A percentile compares a stretch with the other conserved stretches of the same genome.
Conservation (phyloP, 2,888 invertebrate species). For the Trachelus tabidus region DNA sequence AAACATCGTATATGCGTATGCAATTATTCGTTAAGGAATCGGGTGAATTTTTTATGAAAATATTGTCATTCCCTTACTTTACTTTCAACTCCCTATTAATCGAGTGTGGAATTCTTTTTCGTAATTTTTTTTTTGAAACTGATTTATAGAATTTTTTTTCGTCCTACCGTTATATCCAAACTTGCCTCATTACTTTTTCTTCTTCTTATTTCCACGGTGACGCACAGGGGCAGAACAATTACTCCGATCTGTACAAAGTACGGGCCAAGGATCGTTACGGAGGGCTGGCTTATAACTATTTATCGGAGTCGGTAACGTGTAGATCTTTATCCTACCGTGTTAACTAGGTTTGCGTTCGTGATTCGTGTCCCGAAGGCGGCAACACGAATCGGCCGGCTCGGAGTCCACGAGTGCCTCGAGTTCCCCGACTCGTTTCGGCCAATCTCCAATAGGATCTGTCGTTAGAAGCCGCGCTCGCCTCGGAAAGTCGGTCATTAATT, state of each 20-base stretch:
- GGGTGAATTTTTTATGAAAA: not conserved
- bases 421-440: not conserved
- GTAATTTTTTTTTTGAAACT: no score
- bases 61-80: not conserved
- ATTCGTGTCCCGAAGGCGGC: conserved; percentile 29
- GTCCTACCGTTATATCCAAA: no score
- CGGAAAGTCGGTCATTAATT: not conserved
- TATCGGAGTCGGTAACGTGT: conserved; percentile 24
- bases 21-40: not conserved
- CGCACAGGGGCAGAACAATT: no score
- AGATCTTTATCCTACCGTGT: conserved; percentile 49
- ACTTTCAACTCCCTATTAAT: no score
- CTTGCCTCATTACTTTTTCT: no score
- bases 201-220: no score
- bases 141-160: no score
- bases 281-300: not conserved
- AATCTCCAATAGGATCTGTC: conserved; percentile 5
- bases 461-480: not conserved
- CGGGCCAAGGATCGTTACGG: no score
- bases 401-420: not conserved
- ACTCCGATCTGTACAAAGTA: no score
- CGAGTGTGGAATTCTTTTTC: no score
- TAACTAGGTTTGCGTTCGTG: conserved; percentile 43
- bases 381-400: conserved; percentile 26
- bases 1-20: not conserved